A percentile compares a stretch with the other conserved stretches of the same genome.
phyloP scores from a whole-genome alignment of 2,888 invertebrate genomes.

The Dusona sp. region DNA sequence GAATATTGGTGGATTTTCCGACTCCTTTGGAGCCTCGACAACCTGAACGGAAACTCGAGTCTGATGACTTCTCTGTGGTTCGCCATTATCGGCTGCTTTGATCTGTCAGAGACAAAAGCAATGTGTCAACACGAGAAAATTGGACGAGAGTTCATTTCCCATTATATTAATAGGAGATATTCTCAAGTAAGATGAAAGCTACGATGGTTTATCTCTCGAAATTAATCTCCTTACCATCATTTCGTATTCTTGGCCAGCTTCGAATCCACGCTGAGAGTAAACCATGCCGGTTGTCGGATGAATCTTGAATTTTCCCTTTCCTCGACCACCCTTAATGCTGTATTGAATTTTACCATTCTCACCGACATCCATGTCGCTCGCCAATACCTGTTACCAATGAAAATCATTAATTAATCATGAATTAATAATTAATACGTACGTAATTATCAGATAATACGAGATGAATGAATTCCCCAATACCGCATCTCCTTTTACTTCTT shows the following conservation, averaged over 20 bases:
- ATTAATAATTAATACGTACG: neutral
- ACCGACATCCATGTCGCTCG: slow-evolving; percentile 93
- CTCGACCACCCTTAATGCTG: slow-evolving; percentile 91
- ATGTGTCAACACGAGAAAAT: slow-evolving; percentile 32
- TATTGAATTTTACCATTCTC: slow-evolving; percentile 94
- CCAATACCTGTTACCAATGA: slow-evolving; percentile 88
- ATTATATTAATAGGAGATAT: slow-evolving; percentile 25
- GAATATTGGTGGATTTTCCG: slow-evolving; percentile 88
- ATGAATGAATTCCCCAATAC: slow-evolving; percentile 12
- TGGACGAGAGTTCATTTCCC: slow-evolving; percentile 28
- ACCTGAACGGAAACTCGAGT: slow-evolving; percentile 91
- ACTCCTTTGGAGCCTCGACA: slow-evolving; percentile 87
- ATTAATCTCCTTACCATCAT: slow-evolving; percentile 87
- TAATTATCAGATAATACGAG: neutral
- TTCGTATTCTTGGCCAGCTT: slow-evolving; percentile 89
- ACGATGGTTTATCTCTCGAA: slow-evolving; percentile 4
- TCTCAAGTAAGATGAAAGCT: slow-evolving; percentile 41
- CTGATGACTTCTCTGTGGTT: slow-evolving; percentile 90
- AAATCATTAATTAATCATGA: slow-evolving; percentile 24
- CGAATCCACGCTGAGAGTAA: slow-evolving; percentile 90
- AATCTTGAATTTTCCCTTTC: slow-evolving; percentile 93
- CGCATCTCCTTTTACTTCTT: neutral
- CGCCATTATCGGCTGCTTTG: slow-evolving; percentile 93
- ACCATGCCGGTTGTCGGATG: slow-evolving; percentile 93
- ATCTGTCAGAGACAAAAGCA: slow-evolving; percentile 85